Conservation (phyloP, 2,888 invertebrate species). For the Myopa tessellatipennis region DNA sequence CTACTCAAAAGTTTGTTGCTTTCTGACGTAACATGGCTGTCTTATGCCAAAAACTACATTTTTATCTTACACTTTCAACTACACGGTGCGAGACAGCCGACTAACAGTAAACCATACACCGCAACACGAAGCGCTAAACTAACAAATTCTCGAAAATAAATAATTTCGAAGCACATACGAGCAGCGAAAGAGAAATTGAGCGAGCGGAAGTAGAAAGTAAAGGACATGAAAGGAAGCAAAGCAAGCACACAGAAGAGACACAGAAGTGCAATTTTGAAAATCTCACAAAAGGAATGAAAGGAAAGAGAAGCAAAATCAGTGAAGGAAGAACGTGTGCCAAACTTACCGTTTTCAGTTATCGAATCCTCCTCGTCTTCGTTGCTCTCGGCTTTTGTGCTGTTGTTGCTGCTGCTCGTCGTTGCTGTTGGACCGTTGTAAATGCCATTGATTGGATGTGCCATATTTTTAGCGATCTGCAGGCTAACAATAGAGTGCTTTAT, state of each 20-base stretch:
- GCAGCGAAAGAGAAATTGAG: not conserved
- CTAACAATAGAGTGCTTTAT: conserved; percentile 98
- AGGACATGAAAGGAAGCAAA: not conserved
- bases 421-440: conserved; percentile 78
- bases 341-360: conserved; percentile 61
- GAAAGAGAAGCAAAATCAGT: not conserved
- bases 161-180: not conserved
- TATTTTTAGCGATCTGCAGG: conserved; percentile 97
- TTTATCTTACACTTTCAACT: not conserved
- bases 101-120: conserved; percentile 28
- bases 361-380: conserved; percentile 62
- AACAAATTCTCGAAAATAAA: conserved; percentile 17
- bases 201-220: not conserved
- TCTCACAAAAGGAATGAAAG: conserved; percentile 3
- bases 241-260: conserved; percentile 14
- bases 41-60: not conserved
- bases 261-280: conserved; percentile 18
- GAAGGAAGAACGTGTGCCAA: conserved; percentile 20
- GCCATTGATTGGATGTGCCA: conserved; percentile 91
- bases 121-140: conserved; percentile 33
- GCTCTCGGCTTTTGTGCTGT: conserved; percentile 44
- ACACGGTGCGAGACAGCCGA: not conserved
- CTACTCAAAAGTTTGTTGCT: too few relatives aligned
- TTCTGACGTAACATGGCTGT: too few relatives aligned
- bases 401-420: conserved; percentile 32